A percentile compares a stretch with the other conserved stretches of the same genome.
phyloP scores from a whole-genome alignment of 2,888 invertebrate genomes.

The Thyatira batis region DNA sequence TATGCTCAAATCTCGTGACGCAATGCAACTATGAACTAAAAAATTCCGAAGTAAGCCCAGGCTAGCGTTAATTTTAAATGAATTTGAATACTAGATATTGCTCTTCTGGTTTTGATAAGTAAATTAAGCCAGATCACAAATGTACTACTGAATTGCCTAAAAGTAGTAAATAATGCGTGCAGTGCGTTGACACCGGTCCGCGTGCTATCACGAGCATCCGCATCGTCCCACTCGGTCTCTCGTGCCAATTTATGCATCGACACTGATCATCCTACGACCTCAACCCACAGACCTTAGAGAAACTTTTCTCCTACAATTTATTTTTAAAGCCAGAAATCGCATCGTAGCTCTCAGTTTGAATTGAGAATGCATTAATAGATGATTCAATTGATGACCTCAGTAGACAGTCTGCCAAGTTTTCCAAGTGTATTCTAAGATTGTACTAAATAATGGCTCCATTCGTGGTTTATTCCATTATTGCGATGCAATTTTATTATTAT shows the following conservation, averaged over 20 bases:
- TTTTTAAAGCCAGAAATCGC: neutral
- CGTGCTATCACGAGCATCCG: conserved; percentile 66
- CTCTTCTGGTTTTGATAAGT: neutral
- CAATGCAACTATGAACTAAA: too few species aligned
- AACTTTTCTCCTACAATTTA: too few species aligned
- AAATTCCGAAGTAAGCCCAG: too few species aligned
- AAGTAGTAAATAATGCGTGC: conserved; percentile 27
- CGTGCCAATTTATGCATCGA: conserved; percentile 61
- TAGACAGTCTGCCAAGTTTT: conserved; percentile 51
- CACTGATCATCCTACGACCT: conserved; percentile 51
- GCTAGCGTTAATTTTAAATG: too few species aligned
- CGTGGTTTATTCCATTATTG: neutral
- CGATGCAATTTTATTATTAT: neutral
- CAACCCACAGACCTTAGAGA: conserved; percentile 51
- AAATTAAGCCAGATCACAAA: neutral
- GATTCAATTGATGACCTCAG: conserved; percentile 46
- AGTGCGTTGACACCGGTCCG: conserved; percentile 63
- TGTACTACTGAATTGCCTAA: neutral
- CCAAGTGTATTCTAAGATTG: conserved; percentile 48
- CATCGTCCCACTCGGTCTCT: conserved; percentile 61
- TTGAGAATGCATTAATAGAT: conserved; percentile 21
- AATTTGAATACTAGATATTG: too few species aligned
- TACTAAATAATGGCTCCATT: neutral
- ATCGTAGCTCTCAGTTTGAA: conserved; percentile 1
- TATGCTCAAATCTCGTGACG: too few species aligned